Evolutionary conservation across 2,888 invertebrate species (phyloP).

Genomic region (Athripsodes cinereus): DNA sequence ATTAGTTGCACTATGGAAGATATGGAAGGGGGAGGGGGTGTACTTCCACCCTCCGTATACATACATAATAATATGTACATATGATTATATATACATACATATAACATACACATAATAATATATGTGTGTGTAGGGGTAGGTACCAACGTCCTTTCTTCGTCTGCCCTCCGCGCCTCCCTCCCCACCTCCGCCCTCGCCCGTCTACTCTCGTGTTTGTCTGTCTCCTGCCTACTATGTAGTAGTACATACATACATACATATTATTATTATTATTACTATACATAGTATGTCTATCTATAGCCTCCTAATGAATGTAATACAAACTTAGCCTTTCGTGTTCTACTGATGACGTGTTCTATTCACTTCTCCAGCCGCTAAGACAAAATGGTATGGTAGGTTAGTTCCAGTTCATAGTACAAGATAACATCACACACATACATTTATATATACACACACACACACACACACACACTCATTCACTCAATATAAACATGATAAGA

Average conservation of each 20-base stretch:
- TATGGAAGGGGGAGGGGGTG: not conserved
- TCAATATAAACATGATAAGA: too few relatives aligned
- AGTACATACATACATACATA: too few relatives aligned
- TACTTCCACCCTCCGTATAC: not conserved
- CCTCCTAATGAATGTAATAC: constrained; percentile 24
- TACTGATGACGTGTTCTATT: constrained; percentile 28
- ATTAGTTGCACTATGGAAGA: constrained; percentile 24
- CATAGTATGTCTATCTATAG: constrained; percentile 18
- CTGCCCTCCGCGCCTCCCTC: constrained; percentile 34
- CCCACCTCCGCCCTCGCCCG: constrained; percentile 10
- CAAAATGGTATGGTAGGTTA: constrained; percentile 27
- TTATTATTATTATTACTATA: too few relatives aligned
- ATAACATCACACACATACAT: not conserved
- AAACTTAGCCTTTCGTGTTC: constrained; percentile 21
- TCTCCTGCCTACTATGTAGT: constrained; percentile 17
- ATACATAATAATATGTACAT: not conserved
- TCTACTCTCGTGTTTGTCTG: constrained; percentile 10
- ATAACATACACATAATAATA: not conserved
- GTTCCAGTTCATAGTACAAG: constrained; percentile 13
- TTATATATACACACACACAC: not conserved
- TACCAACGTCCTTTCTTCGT: not conserved
- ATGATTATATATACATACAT: too few relatives aligned
- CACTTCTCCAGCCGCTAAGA: constrained; percentile 23
- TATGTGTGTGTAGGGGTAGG: not conserved
- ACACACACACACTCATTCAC: too few relatives aligned